Evolutionary conservation across 2,797 vertebrate species (phyloP).

Genomic region (Pyrocephalus nanus): DNA sequence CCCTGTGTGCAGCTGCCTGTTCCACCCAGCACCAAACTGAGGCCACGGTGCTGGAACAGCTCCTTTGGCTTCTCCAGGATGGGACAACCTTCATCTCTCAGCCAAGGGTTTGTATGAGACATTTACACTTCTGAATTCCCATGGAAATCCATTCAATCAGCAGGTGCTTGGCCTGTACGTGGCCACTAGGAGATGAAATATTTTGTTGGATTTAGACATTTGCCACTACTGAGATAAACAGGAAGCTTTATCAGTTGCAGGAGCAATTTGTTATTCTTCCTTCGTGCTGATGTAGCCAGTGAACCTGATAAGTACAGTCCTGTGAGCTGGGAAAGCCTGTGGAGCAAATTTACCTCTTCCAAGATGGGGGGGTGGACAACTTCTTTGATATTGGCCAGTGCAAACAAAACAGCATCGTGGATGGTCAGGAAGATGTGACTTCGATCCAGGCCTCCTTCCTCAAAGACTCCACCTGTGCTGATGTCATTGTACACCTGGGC

Average conservation of each 20-base stretch:
- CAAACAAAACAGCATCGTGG: conserved; percentile 87
- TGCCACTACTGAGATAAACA: not conserved
- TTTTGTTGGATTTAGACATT: not conserved
- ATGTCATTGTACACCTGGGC: conserved; percentile 92
- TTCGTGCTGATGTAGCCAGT: not conserved
- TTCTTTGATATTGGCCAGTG: conserved; percentile 72
- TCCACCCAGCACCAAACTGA: not conserved
- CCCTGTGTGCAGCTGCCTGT: not conserved
- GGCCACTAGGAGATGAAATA: not conserved
- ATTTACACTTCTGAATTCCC: not conserved
- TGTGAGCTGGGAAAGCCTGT: not conserved
- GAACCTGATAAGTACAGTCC: not conserved
- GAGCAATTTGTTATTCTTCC: not conserved
- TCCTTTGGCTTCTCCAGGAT: not conserved
- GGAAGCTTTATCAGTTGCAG: not conserved
- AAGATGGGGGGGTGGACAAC: not conserved
- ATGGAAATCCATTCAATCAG: not conserved
- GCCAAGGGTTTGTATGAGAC: not conserved
- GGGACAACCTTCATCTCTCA: not conserved
- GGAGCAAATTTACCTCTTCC: conserved; percentile 62
- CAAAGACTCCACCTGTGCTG: conserved; percentile 86
- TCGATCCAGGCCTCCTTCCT: conserved; percentile 81
- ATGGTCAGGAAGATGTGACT: conserved; percentile 86
- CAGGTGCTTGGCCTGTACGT: accelerated
- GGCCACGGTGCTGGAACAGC: not conserved